Evolutionary conservation across 2,113 vertebrate genomes (phyloP).

Genomic region (Brachyhypopomus occidentalis): DNA sequence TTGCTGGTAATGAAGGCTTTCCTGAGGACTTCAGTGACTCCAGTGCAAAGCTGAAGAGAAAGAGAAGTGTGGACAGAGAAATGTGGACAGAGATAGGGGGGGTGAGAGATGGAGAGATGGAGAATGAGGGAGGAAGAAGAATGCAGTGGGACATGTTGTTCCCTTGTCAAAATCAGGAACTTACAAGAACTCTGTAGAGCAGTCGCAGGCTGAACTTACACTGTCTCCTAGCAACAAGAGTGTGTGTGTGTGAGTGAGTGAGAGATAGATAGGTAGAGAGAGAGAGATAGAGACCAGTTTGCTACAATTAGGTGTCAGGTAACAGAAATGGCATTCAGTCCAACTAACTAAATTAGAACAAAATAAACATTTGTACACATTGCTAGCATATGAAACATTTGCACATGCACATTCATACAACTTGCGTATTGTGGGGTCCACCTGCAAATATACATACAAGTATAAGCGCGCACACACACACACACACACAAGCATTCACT

Average conservation of each 20-base stretch:
- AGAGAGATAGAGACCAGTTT: conserved; percentile 2
- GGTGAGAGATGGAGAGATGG: not conserved
- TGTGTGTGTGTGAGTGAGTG: not conserved
- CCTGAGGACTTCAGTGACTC: no score
- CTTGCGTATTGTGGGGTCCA: no score
- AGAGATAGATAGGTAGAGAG: not conserved
- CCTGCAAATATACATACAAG: no score
- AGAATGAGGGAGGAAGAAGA: not conserved
- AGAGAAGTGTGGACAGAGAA: not conserved
- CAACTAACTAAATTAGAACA: not conserved
- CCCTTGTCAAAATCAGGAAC: conserved; percentile 19
- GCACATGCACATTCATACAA: no score
- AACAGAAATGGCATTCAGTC: not conserved
- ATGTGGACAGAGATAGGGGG: not conserved
- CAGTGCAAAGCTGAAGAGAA: no score
- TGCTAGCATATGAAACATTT: no score
- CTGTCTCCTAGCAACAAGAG: conserved; percentile 25
- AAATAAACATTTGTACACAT: no score
- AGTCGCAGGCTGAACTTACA: conserved; percentile 5
- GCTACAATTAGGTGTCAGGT: not conserved
- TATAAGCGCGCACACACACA: no score
- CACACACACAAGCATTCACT: no score
- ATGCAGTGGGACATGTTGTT: not conserved
- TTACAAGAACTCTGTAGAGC: conserved; percentile 15
- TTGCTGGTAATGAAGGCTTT: no score